These are phyloP conservation scores for Zingel zingel DNA, from an alignment of 2,113 vertebrate genomes.

Conservation along the genomic window DNA sequence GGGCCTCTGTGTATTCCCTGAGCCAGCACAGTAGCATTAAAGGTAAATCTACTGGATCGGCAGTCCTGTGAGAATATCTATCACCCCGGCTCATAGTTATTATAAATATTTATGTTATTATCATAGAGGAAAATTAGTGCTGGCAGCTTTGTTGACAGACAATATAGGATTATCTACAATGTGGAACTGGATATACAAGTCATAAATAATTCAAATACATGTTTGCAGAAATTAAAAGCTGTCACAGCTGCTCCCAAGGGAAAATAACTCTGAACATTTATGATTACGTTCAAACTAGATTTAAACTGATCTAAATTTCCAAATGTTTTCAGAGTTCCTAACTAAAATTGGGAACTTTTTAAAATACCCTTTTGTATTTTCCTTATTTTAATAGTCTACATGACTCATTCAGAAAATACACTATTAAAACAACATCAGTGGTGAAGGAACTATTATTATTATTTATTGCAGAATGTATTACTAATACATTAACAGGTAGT, in stretches of 20 bases:
- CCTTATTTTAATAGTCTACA: not conserved
- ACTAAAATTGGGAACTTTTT: not conserved
- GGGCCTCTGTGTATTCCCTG: slow-evolving; percentile 68
- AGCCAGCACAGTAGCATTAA: slow-evolving; percentile 80
- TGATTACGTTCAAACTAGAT: not conserved
- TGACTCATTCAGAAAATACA: not conserved
- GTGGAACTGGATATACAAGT: slow-evolving; percentile 18
- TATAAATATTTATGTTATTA: slow-evolving; percentile 59
- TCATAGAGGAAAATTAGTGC: slow-evolving; percentile 33
- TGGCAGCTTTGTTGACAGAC: slow-evolving; percentile 42
- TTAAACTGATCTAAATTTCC: not conserved
- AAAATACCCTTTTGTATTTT: not conserved
- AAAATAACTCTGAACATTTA: slow-evolving; percentile 15
- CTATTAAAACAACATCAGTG: not conserved
- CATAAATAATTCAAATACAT: slow-evolving; percentile 6
- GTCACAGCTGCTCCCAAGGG: not conserved
- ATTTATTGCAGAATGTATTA: not conserved
- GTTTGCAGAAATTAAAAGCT: not conserved
- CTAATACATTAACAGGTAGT: not conserved
- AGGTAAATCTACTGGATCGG: slow-evolving; percentile 71
- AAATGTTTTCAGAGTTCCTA: not conserved
- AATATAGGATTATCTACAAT: slow-evolving; percentile 20
- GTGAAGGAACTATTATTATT: not conserved
- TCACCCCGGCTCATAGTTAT: slow-evolving; percentile 31
- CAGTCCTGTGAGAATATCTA: slow-evolving; percentile 48